phyloP scores from a whole-genome alignment of 2,797 vertebrate genomes.

The Ciconia nigra region DNA sequence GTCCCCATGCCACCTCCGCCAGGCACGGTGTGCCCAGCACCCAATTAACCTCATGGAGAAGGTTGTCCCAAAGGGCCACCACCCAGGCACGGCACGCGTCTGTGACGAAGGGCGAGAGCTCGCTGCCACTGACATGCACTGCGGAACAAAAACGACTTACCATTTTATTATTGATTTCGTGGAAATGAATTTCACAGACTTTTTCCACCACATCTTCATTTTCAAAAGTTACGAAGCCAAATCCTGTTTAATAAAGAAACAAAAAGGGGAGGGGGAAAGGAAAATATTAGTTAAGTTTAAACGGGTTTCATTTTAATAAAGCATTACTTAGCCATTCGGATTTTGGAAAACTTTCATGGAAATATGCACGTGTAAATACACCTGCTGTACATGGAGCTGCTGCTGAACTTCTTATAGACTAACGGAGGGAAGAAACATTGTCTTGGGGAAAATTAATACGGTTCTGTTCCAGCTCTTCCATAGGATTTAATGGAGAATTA shows the following conservation, averaged over 20 bases:
- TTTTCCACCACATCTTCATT: conserved; percentile 99
- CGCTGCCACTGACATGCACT: fast-evolving
- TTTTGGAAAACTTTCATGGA: neutral
- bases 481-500: conserved; percentile 48
- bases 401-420: neutral
- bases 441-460: neutral
- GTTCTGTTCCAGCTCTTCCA: conserved; percentile 24
- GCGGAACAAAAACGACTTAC: conserved; percentile 78
- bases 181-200: conserved; percentile 99
- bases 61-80: neutral
- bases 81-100: fast-evolving
- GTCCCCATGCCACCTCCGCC: neutral
- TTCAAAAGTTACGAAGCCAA: conserved; percentile 99
- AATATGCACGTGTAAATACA: neutral
- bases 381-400: neutral
- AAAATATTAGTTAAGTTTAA: neutral
- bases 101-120: neutral
- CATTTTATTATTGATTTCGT: conserved; percentile 99
- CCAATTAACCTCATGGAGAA: neutral
- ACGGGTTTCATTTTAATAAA: neutral
- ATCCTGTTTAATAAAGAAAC: conserved; percentile 80
- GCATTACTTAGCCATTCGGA: neutral
- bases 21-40: neutral
- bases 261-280: neutral
- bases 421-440: conserved; percentile 4